Percentiles rank a stretch among this genome's conserved stretches.
These are phyloP conservation scores for Herpetotheres cachinnans DNA, from an alignment of 2,113 vertebrate species.

Conservation along the genomic window DNA sequence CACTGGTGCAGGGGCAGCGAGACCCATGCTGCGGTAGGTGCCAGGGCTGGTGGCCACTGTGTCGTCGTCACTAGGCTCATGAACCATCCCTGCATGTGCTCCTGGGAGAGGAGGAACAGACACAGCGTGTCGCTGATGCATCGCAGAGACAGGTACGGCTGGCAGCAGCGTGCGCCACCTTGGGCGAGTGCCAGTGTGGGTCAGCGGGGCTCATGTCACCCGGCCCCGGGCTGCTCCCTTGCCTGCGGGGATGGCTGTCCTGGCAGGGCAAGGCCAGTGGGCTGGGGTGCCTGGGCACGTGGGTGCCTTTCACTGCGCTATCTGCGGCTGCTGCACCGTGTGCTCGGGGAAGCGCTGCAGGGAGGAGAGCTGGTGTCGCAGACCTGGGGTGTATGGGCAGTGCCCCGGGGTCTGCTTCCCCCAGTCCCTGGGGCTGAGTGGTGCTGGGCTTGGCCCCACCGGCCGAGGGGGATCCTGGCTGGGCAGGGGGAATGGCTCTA, in stretches of 20 bases:
- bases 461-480: accelerated
- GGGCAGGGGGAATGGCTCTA: background rate
- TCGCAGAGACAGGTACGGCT: background rate
- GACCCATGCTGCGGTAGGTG: background rate
- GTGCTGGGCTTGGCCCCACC: background rate
- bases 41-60: background rate
- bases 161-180: background rate
- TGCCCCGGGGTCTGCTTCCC: background rate
- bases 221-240: background rate
- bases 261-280: background rate
- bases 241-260: background rate
- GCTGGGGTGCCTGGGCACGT: accelerated
- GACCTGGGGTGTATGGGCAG: too few relatives aligned
- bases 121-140: background rate
- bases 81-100: accelerated
- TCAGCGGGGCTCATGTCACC: background rate
- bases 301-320: accelerated
- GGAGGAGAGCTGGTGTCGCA: background rate
- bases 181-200: background rate
- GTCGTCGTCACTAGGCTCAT: background rate
- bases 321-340: accelerated
- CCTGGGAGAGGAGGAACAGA: background rate
- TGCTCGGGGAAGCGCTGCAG: accelerated
- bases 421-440: background rate
- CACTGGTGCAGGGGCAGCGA: background rate